phyloP scores from a whole-genome alignment of 2,113 vertebrate species.

The Antechinus stuartii region DNA sequence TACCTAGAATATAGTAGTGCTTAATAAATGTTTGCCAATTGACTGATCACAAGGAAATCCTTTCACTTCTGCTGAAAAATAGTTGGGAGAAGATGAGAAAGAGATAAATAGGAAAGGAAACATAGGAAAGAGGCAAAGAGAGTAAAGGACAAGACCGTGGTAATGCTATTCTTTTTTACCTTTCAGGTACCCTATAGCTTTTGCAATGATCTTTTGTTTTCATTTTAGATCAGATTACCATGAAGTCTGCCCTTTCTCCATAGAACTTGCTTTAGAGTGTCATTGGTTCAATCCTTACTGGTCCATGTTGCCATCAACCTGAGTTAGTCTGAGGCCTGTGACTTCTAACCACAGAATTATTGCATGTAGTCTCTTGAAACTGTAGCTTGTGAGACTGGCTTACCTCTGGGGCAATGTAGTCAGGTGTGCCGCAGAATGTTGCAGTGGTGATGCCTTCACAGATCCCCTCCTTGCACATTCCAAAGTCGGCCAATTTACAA shows the following conservation, averaged over 20 bases:
- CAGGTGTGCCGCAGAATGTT: conserved; percentile 97
- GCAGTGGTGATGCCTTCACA: conserved; percentile 90
- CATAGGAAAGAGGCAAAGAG: not conserved
- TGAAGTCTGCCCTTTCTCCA: not conserved
- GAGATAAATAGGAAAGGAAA: not conserved
- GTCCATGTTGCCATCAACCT: not conserved
- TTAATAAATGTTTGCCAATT: not conserved
- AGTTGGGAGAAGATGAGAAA: not conserved
- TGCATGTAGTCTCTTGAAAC: not conserved
- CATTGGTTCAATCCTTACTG: not conserved
- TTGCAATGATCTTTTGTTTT: not conserved
- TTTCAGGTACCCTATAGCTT: not conserved
- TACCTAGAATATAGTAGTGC: not conserved
- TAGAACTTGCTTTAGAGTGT: not conserved
- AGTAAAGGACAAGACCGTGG: not conserved
- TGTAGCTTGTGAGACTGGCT: conserved; percentile 14
- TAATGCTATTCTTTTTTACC: not conserved
- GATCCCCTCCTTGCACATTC: conserved; percentile 99
- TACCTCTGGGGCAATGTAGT: conserved; percentile 99
- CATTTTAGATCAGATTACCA: not conserved
- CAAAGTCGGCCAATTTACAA: conserved; percentile 98
- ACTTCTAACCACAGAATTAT: not conserved
- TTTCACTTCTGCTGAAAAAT: conserved; percentile 18
- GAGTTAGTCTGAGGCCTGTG: not conserved
- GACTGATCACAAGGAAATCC: not conserved